A percentile compares a stretch with the other conserved stretches of the same genome.
Evolutionary conservation across 2,888 invertebrate genomes (phyloP).

Genomic region (Platynereis dumerilii): DNA sequence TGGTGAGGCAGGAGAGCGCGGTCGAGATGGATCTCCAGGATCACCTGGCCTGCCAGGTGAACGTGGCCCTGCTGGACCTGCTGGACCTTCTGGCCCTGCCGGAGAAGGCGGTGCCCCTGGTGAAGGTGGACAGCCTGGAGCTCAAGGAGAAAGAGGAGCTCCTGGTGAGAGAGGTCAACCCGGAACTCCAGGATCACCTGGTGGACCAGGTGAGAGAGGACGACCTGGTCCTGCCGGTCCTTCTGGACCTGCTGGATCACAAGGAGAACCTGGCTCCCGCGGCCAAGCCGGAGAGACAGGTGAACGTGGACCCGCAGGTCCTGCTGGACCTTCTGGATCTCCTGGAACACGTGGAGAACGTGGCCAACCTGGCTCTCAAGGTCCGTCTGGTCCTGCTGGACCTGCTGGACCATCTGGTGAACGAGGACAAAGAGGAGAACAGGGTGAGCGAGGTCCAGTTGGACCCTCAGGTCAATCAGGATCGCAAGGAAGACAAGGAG

Average conservation of each 20-base stretch:
- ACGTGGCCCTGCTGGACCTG: conserved; percentile 16
- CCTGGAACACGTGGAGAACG: conserved; percentile 49
- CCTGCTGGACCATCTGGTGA: conserved; percentile 27
- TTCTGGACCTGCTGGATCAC: conserved; percentile 26
- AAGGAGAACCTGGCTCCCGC: conserved; percentile 15
- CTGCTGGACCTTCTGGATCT: conserved; percentile 42
- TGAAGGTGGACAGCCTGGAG: conserved; percentile 13
- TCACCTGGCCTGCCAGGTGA: conserved; percentile 16
- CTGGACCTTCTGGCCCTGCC: conserved; percentile 8
- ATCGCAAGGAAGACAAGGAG: conserved; percentile 23
- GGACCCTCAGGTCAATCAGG: conserved; percentile 23
- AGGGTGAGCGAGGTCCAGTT: conserved; percentile 10
- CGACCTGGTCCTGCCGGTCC: conserved; percentile 20
- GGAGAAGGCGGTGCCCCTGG: conserved; percentile 10
- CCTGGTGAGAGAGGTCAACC: conserved; percentile 25
- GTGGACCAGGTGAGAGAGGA: conserved; percentile 10
- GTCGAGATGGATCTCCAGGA: conserved; percentile 12
- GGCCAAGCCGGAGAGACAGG: conserved; percentile 34
- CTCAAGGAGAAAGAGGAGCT: background rate
- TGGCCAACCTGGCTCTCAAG: conserved; percentile 9
- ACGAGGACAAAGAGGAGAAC: conserved; percentile 17
- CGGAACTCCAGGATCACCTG: conserved; percentile 29
- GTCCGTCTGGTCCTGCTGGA: conserved; percentile 17
- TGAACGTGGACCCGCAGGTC: conserved; percentile 17
- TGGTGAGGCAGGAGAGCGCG: conserved; percentile 14